A percentile compares a stretch with the other conserved stretches of the same genome.
phyloP scores from a whole-genome alignment of 2,888 invertebrate genomes.

The Piscicola geometra region DNA sequence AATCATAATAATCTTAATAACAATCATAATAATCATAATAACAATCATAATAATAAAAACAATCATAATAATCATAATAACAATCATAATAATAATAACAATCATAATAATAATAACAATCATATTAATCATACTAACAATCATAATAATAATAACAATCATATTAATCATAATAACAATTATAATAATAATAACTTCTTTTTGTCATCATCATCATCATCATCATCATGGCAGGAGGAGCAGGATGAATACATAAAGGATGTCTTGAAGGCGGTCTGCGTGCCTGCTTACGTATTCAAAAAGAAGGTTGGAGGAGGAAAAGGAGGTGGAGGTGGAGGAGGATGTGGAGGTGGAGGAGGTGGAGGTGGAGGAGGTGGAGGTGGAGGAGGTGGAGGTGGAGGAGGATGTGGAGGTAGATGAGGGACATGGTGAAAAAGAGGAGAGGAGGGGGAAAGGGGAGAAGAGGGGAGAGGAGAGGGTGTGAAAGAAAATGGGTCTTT shows the following conservation, averaged over 20 bases:
- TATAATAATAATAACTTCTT: background rate
- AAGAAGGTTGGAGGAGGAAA: conserved; percentile 4
- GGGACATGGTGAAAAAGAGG: too few relatives aligned
- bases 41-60: too few relatives aligned
- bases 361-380: too few relatives aligned
- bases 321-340: too few relatives aligned
- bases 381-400: too few relatives aligned
- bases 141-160: background rate
- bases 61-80: background rate
- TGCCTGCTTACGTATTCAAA: conserved; percentile 13
- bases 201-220: too few relatives aligned
- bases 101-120: background rate
- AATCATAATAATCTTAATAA: too few relatives aligned
- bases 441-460: too few relatives aligned
- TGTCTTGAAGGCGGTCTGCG: conserved; percentile 38
- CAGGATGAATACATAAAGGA: background rate
- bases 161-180: background rate
- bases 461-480: background rate
- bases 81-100: background rate
- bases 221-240: conserved; percentile 1
- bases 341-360: too few relatives aligned
- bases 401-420: too few relatives aligned
- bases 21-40: too few relatives aligned
- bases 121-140: background rate
- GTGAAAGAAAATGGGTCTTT: conserved; percentile 9